These are phyloP conservation scores for Yponomeuta evonymella DNA, from an alignment of 2,888 invertebrate genomes.

Conservation along the genomic window DNA sequence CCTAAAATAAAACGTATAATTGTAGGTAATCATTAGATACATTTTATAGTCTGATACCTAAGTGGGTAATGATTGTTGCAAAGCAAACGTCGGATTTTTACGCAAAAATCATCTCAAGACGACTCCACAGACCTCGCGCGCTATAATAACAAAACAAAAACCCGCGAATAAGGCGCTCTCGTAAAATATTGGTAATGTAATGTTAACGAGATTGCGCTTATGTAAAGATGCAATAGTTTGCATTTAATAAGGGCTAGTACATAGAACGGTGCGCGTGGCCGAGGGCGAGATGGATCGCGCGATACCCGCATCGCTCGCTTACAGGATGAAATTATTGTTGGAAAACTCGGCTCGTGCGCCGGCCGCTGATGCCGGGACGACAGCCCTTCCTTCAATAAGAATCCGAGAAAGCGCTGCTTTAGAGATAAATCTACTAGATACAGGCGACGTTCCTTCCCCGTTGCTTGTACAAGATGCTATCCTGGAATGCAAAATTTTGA, in stretches of 20 bases:
- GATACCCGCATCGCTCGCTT: slow-evolving; percentile 56
- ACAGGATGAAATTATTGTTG: slow-evolving; percentile 67
- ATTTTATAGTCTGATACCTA: too few species aligned
- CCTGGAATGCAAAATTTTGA: slow-evolving; percentile 18
- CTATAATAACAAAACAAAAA: slow-evolving; percentile 27
- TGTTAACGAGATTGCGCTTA: slow-evolving; percentile 65
- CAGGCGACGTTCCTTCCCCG: slow-evolving; percentile 35
- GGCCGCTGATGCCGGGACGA: slow-evolving; percentile 52
- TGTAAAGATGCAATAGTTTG: slow-evolving; percentile 68
- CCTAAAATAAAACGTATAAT: too few species aligned
- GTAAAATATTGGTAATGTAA: slow-evolving; percentile 63
- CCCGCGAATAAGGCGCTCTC: slow-evolving; percentile 39
- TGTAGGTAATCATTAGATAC: too few species aligned
- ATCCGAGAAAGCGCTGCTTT: slow-evolving; percentile 43
- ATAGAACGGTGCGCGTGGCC: slow-evolving; percentile 51
- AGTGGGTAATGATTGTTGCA: too few species aligned
- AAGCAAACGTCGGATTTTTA: neutral
- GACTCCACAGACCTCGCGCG: neutral
- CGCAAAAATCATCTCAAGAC: neutral
- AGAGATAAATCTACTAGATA: slow-evolving; percentile 64
- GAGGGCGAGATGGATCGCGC: slow-evolving; percentile 55
- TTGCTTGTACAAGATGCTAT: slow-evolving; percentile 34
- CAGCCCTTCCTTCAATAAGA: slow-evolving; percentile 56
- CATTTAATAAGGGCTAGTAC: slow-evolving; percentile 65
- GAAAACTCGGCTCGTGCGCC: slow-evolving; percentile 68